Evolutionary conservation across 2,113 vertebrate species (phyloP).

Genomic region (Peromyscus leucopus): DNA sequence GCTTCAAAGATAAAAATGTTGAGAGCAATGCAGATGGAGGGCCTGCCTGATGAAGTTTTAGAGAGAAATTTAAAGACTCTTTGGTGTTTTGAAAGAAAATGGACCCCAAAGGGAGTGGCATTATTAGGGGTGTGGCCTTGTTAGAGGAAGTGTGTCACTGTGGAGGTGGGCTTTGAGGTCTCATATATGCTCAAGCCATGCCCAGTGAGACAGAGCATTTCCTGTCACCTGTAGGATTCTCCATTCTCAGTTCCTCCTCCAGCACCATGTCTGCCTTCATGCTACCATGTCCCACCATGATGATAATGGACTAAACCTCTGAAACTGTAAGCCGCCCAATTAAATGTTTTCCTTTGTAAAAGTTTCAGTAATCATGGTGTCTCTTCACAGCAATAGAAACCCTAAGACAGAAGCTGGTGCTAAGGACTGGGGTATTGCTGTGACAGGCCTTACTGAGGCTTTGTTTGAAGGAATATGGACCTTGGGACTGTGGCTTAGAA

Average conservation of each 20-base stretch:
- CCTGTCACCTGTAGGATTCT: not conserved
- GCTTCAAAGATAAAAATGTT: not conserved
- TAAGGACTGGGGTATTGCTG: not conserved
- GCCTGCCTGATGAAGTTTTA: not conserved
- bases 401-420: not conserved
- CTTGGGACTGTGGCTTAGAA: not conserved
- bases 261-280: not conserved
- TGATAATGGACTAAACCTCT: not conserved
- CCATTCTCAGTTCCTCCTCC: not conserved
- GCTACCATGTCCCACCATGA: not conserved
- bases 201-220: not conserved
- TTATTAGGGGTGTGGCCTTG: not conserved
- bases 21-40: not conserved
- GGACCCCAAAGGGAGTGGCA: not conserved
- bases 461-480: not conserved
- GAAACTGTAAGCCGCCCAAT: not conserved
- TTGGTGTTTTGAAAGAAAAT: not conserved
- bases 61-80: not conserved
- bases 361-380: not conserved
- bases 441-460: not conserved
- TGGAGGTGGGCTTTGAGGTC: not conserved
- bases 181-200: not conserved
- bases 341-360: not conserved
- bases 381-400: not conserved
- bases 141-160: not conserved